These are phyloP conservation scores for Rattus norvegicus DNA, from an alignment of 2,113 vertebrate genomes.

Conservation along the genomic window GRCr8 NC_086035.1:12244001-12244500, in stretches of 20 bases:
- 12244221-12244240: not conserved
- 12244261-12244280: not conserved
- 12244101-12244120: not conserved
- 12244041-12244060: not conserved
- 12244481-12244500: fast-evolving
- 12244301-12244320: not conserved
- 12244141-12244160: not conserved
- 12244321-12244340: too few species aligned
- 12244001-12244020: not conserved
- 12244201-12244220: not conserved
- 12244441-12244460: not conserved
- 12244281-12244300: not conserved
- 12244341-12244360: fast-evolving
- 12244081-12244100: too few species aligned
- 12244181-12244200: not conserved
- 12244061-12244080: not conserved
- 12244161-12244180: too few species aligned
- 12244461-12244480: fast-evolving
- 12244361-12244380: not conserved
- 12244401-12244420: not conserved
- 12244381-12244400: not conserved
- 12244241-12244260: not conserved
- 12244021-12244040: not conserved
- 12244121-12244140: too few species aligned
- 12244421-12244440: fast-evolving